Conservation (phyloP, 2,888 invertebrate genomes). For the Diadegma fenestrale region DNA sequence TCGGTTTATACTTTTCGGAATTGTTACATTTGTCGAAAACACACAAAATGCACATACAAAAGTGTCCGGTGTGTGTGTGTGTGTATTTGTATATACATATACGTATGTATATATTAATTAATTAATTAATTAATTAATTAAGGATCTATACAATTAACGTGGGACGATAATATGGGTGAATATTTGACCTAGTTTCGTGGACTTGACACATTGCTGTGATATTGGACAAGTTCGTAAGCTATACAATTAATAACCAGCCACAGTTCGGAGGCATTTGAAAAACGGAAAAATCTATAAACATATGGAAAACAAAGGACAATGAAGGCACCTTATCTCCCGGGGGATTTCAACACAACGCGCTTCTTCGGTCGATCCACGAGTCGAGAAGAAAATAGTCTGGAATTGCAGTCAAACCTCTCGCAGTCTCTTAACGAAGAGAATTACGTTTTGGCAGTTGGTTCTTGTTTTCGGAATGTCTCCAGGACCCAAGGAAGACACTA, state of each 20-base stretch:
- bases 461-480: constrained; percentile 80
- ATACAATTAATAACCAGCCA: constrained; percentile 50
- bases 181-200: constrained; percentile 60
- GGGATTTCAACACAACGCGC: constrained; percentile 35
- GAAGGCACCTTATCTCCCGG: constrained; percentile 62
- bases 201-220: constrained; percentile 33
- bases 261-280: constrained; percentile 23
- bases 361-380: not conserved
- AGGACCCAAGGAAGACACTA: constrained; percentile 73
- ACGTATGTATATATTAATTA: constrained; percentile 54
- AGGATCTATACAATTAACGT: constrained; percentile 64
- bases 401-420: constrained; percentile 20
- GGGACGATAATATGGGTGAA: constrained; percentile 36
- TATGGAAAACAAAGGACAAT: constrained; percentile 20
- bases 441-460: constrained; percentile 76
- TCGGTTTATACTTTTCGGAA: not conserved
- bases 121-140: too few relatives aligned
- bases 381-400: not conserved
- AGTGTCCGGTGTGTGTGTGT: not conserved
- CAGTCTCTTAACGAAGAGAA: constrained; percentile 33
- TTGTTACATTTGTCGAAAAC: constrained; percentile 34
- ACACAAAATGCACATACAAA: constrained; percentile 15
- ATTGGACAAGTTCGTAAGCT: constrained; percentile 29
- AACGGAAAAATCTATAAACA: constrained; percentile 7
- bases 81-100: constrained; percentile 33